These are phyloP conservation scores for Coecobrya sp. DNA, from an alignment of 2,888 invertebrate species.

Conservation along the genomic window DNA sequence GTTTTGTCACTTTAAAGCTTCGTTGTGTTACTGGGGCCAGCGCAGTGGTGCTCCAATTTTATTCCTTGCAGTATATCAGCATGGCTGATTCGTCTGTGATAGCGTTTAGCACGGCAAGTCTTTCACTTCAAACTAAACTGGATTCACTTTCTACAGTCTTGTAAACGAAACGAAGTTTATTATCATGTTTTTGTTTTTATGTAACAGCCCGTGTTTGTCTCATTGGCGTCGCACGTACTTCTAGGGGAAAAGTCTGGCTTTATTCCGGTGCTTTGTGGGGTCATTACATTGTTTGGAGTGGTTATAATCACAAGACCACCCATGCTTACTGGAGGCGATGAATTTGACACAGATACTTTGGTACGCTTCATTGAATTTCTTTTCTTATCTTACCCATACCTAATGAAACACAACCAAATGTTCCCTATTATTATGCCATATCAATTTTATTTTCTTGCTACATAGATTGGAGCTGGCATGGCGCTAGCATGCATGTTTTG, in stretches of 20 bases:
- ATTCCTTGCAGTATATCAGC: slow-evolving; percentile 82
- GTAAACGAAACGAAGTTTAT: no score
- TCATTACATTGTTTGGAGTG: slow-evolving; percentile 83
- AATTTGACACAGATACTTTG: slow-evolving; percentile 82
- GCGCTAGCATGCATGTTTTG: slow-evolving; percentile 83
- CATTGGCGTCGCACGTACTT: slow-evolving; percentile 78
- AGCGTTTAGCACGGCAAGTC: slow-evolving; percentile 81
- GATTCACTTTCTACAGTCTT: no score
- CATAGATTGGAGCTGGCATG: slow-evolving; percentile 84
- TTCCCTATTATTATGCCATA: no score
- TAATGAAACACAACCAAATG: no score
- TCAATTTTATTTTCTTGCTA: no score
- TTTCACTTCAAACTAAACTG: no score
- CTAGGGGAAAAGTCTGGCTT: slow-evolving; percentile 85
- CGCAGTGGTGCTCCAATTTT: slow-evolving; percentile 83
- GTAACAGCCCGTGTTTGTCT: slow-evolving; percentile 66
- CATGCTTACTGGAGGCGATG: slow-evolving; percentile 82
- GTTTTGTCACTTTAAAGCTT: slow-evolving; percentile 50
- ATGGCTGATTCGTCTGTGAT: slow-evolving; percentile 84
- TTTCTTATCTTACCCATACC: no score
- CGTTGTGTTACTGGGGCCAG: slow-evolving; percentile 79
- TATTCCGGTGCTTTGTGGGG: slow-evolving; percentile 80
- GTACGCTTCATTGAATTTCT: slow-evolving; percentile 57
- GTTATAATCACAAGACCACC: slow-evolving; percentile 84
- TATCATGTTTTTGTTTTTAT: not conserved